Percentiles rank a stretch among this genome's conserved stretches.
Evolutionary conservation across 2,113 vertebrate species (phyloP).

Genomic region (Hiodon alosoides): DNA sequence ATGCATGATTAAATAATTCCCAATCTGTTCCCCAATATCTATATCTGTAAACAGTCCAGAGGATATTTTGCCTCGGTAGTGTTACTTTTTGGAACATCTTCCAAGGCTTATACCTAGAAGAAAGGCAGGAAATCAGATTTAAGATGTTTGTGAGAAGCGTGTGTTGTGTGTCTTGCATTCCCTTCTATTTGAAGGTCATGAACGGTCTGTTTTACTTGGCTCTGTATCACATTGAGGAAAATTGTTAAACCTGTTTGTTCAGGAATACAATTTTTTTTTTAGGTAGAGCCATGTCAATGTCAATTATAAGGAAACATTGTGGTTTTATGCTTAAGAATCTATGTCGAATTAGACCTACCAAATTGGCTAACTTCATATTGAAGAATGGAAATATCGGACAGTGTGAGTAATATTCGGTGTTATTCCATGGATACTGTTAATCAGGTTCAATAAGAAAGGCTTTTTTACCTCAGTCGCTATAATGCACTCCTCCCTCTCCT

Average conservation of each 20-base stretch:
- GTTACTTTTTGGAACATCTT: background rate
- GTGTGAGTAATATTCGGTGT: too few species aligned
- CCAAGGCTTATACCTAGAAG: slow-evolving; percentile 57
- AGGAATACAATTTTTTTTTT: too few species aligned
- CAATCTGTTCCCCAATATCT: background rate
- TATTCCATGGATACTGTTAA: too few species aligned
- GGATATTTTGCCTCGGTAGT: background rate
- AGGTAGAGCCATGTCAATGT: too few species aligned
- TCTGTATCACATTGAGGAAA: too few species aligned
- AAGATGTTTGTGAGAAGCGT: background rate
- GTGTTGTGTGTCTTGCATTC: too few species aligned
- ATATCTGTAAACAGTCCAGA: slow-evolving; percentile 18
- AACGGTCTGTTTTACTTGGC: too few species aligned
- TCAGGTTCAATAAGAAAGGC: slow-evolving; percentile 22
- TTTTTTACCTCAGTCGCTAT: slow-evolving; percentile 92
- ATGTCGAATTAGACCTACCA: background rate
- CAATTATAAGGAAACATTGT: too few species aligned
- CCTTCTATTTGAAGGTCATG: too few species aligned
- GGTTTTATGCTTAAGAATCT: background rate
- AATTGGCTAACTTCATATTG: too few species aligned
- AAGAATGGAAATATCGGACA: too few species aligned
- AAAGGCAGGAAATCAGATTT: slow-evolving; percentile 6
- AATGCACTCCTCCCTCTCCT: slow-evolving; percentile 90
- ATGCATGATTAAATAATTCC: slow-evolving; percentile 9
- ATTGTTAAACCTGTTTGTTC: too few species aligned